These are phyloP conservation scores for Simalia tracyae DNA, from an alignment of 2,797 vertebrate genomes.

Conservation along the genomic window DNA sequence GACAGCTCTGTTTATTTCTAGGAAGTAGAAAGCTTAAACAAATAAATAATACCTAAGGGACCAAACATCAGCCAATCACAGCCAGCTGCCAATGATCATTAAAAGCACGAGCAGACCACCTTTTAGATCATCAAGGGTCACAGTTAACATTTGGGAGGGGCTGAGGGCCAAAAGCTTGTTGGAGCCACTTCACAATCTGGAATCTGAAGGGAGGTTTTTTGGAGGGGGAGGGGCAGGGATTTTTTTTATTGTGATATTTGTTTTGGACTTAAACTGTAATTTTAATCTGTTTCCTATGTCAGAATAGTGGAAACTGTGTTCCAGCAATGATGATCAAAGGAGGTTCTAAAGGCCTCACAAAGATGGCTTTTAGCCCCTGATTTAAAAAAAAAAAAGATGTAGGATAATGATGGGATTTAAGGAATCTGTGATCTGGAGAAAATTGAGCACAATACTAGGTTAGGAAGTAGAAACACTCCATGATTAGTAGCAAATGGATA, in stretches of 20 bases:
- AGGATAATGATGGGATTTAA: not conserved
- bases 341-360: not conserved
- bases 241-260: not conserved
- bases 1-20: not conserved
- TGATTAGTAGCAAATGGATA: not conserved
- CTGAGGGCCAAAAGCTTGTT: not conserved
- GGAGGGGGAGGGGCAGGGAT: not conserved
- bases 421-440: not conserved
- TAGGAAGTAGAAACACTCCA: not conserved
- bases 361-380: not conserved
- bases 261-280: not conserved
- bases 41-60: not conserved
- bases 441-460: not conserved
- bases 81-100: not conserved
- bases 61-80: not conserved
- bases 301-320: not conserved
- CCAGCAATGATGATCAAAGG: not conserved
- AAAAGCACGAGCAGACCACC: not conserved
- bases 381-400: not conserved
- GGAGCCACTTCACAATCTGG: not conserved
- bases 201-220: not conserved
- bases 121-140: not conserved
- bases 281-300: not conserved
- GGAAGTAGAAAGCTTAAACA: not conserved
- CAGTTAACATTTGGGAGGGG: not conserved